Conservation (phyloP, 2,797 vertebrate genomes). For the Gallinago stenura region DNA sequence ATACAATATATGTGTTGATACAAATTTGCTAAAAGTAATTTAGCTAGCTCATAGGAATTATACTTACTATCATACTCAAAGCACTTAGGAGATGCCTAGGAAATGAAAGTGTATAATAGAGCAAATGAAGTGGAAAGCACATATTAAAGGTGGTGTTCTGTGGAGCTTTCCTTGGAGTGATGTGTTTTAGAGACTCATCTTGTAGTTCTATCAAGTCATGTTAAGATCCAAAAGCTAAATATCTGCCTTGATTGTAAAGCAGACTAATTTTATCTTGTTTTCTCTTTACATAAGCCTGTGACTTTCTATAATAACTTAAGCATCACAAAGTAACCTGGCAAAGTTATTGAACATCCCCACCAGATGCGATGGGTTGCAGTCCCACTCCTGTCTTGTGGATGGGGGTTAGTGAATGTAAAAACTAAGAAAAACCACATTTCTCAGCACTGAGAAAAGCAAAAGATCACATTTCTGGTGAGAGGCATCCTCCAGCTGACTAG, state of each 20-base stretch:
- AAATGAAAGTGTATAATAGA: conserved; percentile 11
- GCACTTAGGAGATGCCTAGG: neutral
- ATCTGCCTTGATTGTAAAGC: neutral
- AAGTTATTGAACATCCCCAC: neutral
- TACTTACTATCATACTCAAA: neutral
- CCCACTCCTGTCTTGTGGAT: neutral
- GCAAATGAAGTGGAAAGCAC: conserved; percentile 17
- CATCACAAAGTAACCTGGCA: neutral
- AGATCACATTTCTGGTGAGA: neutral
- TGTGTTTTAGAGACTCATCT: neutral
- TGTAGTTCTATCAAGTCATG: neutral
- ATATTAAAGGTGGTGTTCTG: neutral
- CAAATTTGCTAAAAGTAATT: conserved; percentile 37
- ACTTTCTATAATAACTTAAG: neutral
- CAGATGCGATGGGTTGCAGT: neutral
- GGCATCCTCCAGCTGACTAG: no score
- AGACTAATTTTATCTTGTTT: neutral
- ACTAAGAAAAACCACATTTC: neutral
- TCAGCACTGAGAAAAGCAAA: neutral
- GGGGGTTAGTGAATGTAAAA: neutral
- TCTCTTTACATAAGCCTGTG: neutral
- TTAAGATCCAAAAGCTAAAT: neutral
- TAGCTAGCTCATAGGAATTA: conserved; percentile 3
- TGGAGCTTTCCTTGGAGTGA: neutral
- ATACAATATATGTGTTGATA: neutral